phyloP scores from a whole-genome alignment of 1,140 invertebrate species.

The Tetramorium alpestre region DNA sequence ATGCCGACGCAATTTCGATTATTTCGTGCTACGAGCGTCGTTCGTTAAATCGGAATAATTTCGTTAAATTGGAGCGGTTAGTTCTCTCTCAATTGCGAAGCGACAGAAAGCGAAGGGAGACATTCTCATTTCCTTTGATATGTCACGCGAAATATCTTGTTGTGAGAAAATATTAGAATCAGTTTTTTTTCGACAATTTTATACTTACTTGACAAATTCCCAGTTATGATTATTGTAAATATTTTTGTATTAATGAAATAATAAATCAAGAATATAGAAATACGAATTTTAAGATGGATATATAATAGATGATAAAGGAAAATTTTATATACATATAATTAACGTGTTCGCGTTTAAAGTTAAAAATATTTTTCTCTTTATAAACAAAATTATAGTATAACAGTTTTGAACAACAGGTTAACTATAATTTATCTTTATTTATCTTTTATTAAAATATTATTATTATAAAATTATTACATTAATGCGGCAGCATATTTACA shows the following conservation, averaged over 20 bases:
- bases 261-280: not conserved
- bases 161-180: not conserved
- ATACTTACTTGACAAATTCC: not conserved
- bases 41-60: constrained; percentile 55
- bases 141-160: not conserved
- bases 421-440: not conserved
- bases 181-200: not conserved
- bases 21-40: not conserved
- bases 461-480: not conserved
- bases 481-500: not conserved
- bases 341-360: not conserved
- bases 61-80: constrained; percentile 49
- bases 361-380: not conserved
- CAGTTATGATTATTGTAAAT: not conserved
- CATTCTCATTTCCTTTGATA: not conserved
- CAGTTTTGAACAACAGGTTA: not conserved
- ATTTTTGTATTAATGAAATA: not conserved
- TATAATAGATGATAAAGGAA: not conserved
- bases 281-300: not conserved
- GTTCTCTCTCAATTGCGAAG: constrained; percentile 26
- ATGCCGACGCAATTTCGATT: constrained; percentile 35
- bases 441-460: not conserved
- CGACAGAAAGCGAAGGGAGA: not conserved
- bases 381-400: not conserved
- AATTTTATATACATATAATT: not conserved